These are phyloP conservation scores for Aporrectodea caliginosa DNA, from an alignment of 1,140 invertebrate species.

Conservation along the genomic window DNA sequence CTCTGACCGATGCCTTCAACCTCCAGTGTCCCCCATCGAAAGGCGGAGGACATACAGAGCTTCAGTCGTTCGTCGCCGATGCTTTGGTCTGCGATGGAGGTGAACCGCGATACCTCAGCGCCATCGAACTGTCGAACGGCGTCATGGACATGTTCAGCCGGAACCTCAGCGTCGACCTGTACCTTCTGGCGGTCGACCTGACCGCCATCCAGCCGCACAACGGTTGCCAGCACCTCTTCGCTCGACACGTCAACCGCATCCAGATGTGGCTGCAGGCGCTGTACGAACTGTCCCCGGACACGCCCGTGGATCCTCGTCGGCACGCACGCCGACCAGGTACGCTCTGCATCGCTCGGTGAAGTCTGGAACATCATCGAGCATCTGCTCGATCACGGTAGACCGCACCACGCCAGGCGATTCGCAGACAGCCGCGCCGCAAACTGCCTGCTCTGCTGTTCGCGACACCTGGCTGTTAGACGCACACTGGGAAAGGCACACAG, in stretches of 20 bases:
- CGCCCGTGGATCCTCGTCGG: conserved; percentile 30
- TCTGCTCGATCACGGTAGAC: conserved; percentile 22
- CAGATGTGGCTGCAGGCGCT: conserved; percentile 33
- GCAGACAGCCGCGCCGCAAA: conserved; percentile 13
- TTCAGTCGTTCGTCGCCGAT: background rate
- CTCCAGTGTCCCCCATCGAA: background rate
- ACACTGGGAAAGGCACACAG: background rate
- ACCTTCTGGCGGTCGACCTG: conserved; percentile 28
- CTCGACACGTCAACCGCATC: conserved; percentile 30
- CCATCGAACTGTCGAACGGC: conserved; percentile 30
- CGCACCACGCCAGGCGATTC: conserved; percentile 23
- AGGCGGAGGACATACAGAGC: background rate
- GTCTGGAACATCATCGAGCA: conserved; percentile 26
- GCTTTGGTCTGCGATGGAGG: background rate
- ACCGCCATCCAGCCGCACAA: conserved; percentile 30
- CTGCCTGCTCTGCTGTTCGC: conserved; percentile 28
- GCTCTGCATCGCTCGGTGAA: conserved; percentile 24
- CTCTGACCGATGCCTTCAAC: conserved; percentile 16
- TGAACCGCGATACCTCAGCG: conserved; percentile 23
- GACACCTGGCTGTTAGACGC: conserved; percentile 9
- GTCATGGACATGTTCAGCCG: conserved; percentile 26
- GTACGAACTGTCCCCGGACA: conserved; percentile 31
- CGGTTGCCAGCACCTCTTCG: conserved; percentile 32
- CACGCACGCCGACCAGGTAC: conserved; percentile 32
- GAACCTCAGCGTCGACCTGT: conserved; percentile 29